These are phyloP conservation scores for Phasia obesa DNA, from an alignment of 2,888 invertebrate genomes.

Conservation along the genomic window DNA sequence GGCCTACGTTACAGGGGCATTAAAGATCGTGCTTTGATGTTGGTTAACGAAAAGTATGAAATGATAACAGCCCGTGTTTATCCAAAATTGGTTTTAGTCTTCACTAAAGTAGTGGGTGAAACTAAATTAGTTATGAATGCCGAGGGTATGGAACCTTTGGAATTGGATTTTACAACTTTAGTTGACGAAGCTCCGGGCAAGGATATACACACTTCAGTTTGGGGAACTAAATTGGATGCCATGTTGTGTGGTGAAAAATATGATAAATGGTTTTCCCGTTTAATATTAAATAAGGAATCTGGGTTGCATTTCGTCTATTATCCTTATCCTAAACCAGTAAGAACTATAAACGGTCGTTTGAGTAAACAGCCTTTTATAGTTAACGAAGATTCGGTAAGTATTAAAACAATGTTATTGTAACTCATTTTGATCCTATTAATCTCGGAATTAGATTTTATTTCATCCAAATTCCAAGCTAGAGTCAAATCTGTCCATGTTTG, in stretches of 20 bases:
- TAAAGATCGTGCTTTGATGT: constrained; percentile 79
- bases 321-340: constrained; percentile 82
- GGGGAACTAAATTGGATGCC: constrained; percentile 85
- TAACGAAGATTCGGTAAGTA: constrained; percentile 75
- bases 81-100: constrained; percentile 78
- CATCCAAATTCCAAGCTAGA: too few relatives aligned
- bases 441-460: too few relatives aligned
- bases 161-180: constrained; percentile 81
- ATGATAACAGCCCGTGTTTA: constrained; percentile 79
- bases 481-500: too few relatives aligned
- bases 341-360: constrained; percentile 75
- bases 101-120: constrained; percentile 74
- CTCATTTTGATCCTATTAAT: not conserved
- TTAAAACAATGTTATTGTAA: not conserved
- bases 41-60: constrained; percentile 76
- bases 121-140: constrained; percentile 84
- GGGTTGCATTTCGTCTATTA: constrained; percentile 86
- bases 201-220: constrained; percentile 83
- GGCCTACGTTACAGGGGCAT: constrained; percentile 76
- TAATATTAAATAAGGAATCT: constrained; percentile 81
- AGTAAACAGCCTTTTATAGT: constrained; percentile 75
- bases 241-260: constrained; percentile 89
- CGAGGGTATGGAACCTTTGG: constrained; percentile 84
- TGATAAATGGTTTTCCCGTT: constrained; percentile 88
- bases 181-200: constrained; percentile 73